Percentiles rank a stretch among this genome's conserved stretches.
These are phyloP conservation scores for Adela reaumurella DNA, from an alignment of 2,888 invertebrate genomes.

Conservation along the genomic window DNA sequence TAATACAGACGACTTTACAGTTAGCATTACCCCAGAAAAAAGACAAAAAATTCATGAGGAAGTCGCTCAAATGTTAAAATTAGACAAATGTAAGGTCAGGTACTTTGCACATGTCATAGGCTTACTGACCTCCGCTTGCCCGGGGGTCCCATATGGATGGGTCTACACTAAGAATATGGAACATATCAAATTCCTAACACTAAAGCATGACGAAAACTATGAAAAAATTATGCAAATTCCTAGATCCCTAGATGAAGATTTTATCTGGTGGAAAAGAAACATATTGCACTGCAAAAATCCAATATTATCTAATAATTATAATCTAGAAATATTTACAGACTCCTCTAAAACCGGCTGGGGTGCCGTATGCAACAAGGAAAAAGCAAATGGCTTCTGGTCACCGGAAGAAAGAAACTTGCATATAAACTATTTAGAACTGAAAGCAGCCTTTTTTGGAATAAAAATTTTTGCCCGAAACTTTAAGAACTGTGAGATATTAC, in stretches of 20 bases:
- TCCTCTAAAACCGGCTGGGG: neutral
- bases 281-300: no score
- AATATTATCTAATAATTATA: no score
- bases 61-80: no score
- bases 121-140: neutral
- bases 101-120: neutral
- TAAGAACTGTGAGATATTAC: no score
- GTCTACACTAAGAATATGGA: neutral
- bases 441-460: neutral
- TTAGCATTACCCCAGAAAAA: no score
- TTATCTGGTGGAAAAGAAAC: no score
- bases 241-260: no score
- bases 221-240: neutral
- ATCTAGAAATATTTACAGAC: no score
- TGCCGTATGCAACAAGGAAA: neutral
- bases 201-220: neutral
- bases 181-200: neutral
- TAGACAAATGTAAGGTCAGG: neutral
- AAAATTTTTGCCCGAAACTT: neutral
- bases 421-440: neutral
- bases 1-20: no score
- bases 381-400: neutral
- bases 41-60: no score
- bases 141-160: neutral
- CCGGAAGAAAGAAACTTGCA: neutral